phyloP scores from a whole-genome alignment of 2,888 invertebrate species.

The Trimorus sp. region DNA sequence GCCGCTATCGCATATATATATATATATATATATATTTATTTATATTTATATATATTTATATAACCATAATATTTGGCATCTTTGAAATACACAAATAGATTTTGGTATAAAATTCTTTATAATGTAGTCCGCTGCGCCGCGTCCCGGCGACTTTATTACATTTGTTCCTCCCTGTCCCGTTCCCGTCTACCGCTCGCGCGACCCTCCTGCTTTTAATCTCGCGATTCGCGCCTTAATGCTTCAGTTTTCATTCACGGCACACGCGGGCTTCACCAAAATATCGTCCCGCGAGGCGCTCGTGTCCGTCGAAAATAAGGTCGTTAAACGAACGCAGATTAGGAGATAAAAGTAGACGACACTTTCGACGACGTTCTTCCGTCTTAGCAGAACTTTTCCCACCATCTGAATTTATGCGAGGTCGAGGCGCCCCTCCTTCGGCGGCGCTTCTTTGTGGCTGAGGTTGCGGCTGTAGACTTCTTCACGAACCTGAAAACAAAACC shows the following conservation, averaged over 20 bases:
- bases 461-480: constrained; percentile 90
- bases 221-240: constrained; percentile 53
- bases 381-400: constrained; percentile 81
- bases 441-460: constrained; percentile 86
- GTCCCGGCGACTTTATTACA: constrained; percentile 36
- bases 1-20: constrained; percentile 73
- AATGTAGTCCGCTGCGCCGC: constrained; percentile 78
- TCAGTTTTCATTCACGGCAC: constrained; percentile 58
- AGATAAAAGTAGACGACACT: constrained; percentile 55
- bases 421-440: constrained; percentile 86
- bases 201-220: constrained; percentile 31
- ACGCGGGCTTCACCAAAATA: constrained; percentile 64
- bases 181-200: neutral
- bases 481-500: constrained; percentile 83
- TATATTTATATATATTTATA: constrained; percentile 70
- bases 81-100: constrained; percentile 86
- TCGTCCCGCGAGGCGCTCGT: constrained; percentile 48
- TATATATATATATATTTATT: constrained; percentile 60
- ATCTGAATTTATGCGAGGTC: constrained; percentile 82
- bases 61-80: constrained; percentile 83
- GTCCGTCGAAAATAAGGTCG: constrained; percentile 41
- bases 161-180: constrained; percentile 8
- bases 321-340: constrained; percentile 38
- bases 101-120: constrained; percentile 84
- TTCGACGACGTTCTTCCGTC: constrained; percentile 47